Base-by-base conservation (phyloP, 2,113 vertebrate genomes). In the Cephalopterus ornatus region DNA sequence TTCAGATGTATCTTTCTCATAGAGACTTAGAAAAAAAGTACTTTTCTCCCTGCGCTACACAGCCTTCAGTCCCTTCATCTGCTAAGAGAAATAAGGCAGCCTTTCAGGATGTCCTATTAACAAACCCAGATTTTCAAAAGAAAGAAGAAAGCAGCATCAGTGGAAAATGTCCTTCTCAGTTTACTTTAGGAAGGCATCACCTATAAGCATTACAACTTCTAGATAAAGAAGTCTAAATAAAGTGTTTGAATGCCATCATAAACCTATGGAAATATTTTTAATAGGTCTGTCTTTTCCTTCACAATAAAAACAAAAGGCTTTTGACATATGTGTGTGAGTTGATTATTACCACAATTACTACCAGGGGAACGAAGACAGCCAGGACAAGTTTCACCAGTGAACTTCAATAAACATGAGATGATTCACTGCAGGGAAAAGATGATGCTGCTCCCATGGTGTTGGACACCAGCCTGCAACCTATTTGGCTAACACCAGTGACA, bases 231-330 rank as follows among this genome's bases (percentile, higher is more conserved):
- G 26, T 39, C 37, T 62, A 55, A n/a, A 24, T 46, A 4, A 65
- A 76, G 11, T 8, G 6, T 33, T 76, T 73, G 53, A 1, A 3
- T 90, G 71, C 50, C 66, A 80, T 44, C 52, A 73, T 39, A 85
- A 85, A 89, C 41, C 32, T 55, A 77, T 28, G 27, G 83, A 89
- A 90, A 80, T 35, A 74, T 44, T 89, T 74, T 87, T 66, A 83
- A 76, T 74, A 72, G 62, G 33, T 61, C 41, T 82, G 61, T 53
- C 85, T 80, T 78, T 83, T 33, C 42, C 50, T 85, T 82, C 82
- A n/a, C 17, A 92, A 67, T 59, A 73, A 92, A 83, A 88, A 68
- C 66, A 94, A 93, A 90, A 85, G 42, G 35, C 33, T 89, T 77
- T 75, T 82, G 52, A 86, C 24, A 1, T 23, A 37, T 0, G 2